Percentiles rank a stretch among this genome's conserved stretches.
These are phyloP conservation scores for Listronotus bonariensis DNA, from an alignment of 1,140 invertebrate species.

Conservation along the genomic window DNA sequence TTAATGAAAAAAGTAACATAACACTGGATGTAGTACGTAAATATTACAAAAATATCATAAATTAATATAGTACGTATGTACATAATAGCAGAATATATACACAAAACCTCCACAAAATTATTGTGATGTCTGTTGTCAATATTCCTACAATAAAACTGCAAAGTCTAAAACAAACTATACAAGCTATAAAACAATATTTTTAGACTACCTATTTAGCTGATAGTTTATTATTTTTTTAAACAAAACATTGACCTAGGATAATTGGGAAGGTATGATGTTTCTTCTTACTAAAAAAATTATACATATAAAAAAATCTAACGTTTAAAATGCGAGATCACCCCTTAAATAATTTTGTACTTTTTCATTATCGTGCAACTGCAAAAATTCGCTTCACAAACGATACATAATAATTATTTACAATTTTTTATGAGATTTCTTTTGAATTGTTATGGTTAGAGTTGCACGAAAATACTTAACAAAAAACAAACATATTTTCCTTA, in stretches of 20 bases:
- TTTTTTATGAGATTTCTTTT: constrained; percentile 36
- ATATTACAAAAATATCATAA: constrained; percentile 40
- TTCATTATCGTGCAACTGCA: constrained; percentile 40
- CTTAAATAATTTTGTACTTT: constrained; percentile 54
- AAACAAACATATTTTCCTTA: constrained; percentile 25
- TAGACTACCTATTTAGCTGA: constrained; percentile 5
- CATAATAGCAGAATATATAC: constrained; percentile 31
- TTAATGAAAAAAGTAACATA: constrained; percentile 34
- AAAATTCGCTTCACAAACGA: constrained; percentile 25
- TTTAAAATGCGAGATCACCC: constrained; percentile 49
- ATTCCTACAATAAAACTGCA: constrained; percentile 11
- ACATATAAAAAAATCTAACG: constrained; percentile 47
- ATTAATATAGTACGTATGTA: constrained; percentile 36
- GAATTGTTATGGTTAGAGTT: constrained; percentile 8
- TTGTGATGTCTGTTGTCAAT: constrained; percentile 20
- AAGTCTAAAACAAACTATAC: constrained; percentile 27
- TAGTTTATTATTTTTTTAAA: constrained; percentile 14
- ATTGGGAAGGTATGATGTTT: constrained; percentile 23
- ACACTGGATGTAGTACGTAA: constrained; percentile 41
- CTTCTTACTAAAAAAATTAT: constrained; percentile 34
- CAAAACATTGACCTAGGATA: constrained; percentile 33
- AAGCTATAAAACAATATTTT: constrained; percentile 27
- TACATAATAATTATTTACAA: constrained; percentile 12
- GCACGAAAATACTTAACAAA: constrained; percentile 31
- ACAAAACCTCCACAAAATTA: constrained; percentile 21